A percentile compares a stretch with the other conserved stretches of the same genome.
These are phyloP conservation scores for Oreochromis niloticus DNA, from an alignment of 2,113 vertebrate genomes.

Conservation along the genomic window DNA sequence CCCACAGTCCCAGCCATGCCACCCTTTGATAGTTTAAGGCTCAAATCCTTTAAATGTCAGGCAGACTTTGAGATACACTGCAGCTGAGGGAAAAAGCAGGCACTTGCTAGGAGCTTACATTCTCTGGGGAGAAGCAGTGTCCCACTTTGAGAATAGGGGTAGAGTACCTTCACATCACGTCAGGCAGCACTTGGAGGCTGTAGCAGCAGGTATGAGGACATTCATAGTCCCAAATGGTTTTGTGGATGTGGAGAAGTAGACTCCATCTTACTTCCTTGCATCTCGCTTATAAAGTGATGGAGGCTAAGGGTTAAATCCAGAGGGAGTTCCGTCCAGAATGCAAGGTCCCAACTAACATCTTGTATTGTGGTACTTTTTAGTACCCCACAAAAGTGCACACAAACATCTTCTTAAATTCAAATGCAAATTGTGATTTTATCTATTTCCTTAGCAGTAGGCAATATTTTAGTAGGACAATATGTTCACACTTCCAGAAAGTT, in stretches of 20 bases:
- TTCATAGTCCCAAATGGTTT: slow-evolving; percentile 42
- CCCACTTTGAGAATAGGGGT: slow-evolving; percentile 43
- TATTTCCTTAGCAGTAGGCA: background rate
- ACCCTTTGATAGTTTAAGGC: slow-evolving; percentile 48
- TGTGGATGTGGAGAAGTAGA: slow-evolving; percentile 13
- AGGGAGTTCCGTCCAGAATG: slow-evolving; percentile 26
- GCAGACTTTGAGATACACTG: slow-evolving; percentile 48
- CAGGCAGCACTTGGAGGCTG: slow-evolving; percentile 21
- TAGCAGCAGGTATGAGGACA: slow-evolving; percentile 51
- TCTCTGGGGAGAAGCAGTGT: slow-evolving; percentile 47
- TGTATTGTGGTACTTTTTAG: background rate
- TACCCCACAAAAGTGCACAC: background rate
- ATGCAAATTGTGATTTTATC: background rate
- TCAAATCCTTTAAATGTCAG: slow-evolving; percentile 59
- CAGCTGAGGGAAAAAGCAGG: slow-evolving; percentile 38
- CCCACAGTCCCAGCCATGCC: slow-evolving; percentile 40
- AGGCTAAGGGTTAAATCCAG: background rate
- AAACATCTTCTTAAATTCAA: background rate
- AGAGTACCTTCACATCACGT: slow-evolving; percentile 29
- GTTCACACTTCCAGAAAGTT: background rate
- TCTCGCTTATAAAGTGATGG: slow-evolving; percentile 30
- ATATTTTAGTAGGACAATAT: background rate
- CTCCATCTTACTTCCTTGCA: slow-evolving; percentile 25
- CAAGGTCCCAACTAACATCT: background rate
- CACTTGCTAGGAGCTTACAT: slow-evolving; percentile 41